phyloP scores from a whole-genome alignment of 2,888 invertebrate genomes.

The Plebejus melissa region DNA sequence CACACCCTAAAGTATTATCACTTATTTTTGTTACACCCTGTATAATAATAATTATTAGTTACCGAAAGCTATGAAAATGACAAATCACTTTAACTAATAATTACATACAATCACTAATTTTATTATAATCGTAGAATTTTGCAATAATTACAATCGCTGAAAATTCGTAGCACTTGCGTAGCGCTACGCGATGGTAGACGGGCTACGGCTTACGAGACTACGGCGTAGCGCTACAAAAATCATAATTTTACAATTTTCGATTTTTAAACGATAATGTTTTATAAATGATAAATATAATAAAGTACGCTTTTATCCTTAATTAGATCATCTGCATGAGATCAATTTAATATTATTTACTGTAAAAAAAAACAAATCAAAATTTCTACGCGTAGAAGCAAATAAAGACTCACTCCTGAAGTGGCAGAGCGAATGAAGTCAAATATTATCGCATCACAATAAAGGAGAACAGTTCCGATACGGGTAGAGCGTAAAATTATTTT shows the following conservation, averaged over 20 bases:
- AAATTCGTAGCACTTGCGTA: constrained; percentile 9
- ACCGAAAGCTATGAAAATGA: too few species aligned
- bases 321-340: background rate
- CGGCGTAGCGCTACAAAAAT: background rate
- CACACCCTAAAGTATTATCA: too few species aligned
- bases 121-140: background rate
- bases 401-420: background rate
- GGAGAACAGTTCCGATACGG: constrained; percentile 46
- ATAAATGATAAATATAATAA: background rate
- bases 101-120: background rate
- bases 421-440: constrained; percentile 20
- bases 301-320: background rate
- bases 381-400: background rate
- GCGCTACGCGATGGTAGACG: background rate
- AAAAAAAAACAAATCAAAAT: background rate
- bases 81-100: too few species aligned
- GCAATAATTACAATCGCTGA: background rate
- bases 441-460: constrained; percentile 50
- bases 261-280: background rate
- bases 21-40: too few species aligned
- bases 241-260: background rate
- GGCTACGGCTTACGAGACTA: background rate
- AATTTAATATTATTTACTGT: background rate
- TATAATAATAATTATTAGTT: too few species aligned
- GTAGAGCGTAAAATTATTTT: constrained; percentile 76